These are phyloP conservation scores for Thunnus thynnus DNA, from an alignment of 2,113 vertebrate species.

Conservation along the genomic window DNA sequence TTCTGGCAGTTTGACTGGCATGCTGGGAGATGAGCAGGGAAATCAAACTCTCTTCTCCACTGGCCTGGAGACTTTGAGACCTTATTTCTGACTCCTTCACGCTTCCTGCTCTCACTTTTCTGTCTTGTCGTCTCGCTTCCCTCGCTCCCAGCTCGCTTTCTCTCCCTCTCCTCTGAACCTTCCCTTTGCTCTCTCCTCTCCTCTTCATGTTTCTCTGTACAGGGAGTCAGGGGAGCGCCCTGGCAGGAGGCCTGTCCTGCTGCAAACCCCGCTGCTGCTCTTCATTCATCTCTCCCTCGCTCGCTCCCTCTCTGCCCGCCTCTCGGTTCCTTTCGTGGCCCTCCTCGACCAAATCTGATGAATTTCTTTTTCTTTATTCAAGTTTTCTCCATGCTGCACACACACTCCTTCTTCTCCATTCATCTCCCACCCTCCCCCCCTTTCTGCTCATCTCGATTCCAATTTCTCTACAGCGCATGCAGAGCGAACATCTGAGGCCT, in stretches of 20 bases:
- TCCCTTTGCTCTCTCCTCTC: not conserved
- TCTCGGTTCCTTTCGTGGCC: not conserved
- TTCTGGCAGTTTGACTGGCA: constrained; percentile 24
- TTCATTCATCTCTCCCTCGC: constrained; percentile 17
- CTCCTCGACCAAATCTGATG: not conserved
- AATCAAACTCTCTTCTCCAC: constrained; percentile 18
- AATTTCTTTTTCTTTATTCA: constrained; percentile 9
- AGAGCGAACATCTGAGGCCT: constrained; percentile 15
- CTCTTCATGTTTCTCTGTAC: constrained; percentile 1
- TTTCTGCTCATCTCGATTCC: not conserved
- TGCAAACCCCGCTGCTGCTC: constrained; percentile 31
- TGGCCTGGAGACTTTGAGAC: constrained; percentile 29
- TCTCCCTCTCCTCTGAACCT: not conserved
- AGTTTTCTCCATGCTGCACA: constrained; percentile 4
- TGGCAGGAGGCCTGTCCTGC: constrained; percentile 30
- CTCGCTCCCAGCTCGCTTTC: not conserved
- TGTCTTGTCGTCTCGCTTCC: not conserved
- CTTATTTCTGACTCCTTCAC: constrained; percentile 41
- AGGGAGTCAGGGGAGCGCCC: constrained; percentile 3
- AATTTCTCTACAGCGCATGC: not conserved
- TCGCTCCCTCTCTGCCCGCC: not conserved
- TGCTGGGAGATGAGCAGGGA: constrained; percentile 19
- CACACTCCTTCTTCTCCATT: constrained; percentile 8
- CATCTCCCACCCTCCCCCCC: not conserved
- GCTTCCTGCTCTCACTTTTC: constrained; percentile 27